Evolutionary conservation across 2,888 invertebrate genomes (phyloP).

Genomic region (Cistogaster globosa): DNA sequence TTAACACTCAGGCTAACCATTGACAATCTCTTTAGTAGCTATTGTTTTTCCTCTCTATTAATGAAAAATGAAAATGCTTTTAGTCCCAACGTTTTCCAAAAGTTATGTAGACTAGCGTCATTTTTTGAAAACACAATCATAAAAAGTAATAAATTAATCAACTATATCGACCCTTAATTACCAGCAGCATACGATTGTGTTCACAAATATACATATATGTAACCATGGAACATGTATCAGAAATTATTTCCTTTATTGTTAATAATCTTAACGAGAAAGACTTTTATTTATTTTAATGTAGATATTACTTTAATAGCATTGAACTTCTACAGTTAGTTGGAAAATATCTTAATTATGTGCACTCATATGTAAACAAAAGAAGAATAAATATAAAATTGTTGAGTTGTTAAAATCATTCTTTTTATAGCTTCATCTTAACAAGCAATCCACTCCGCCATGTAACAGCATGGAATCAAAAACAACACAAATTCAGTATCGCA

Average conservation of each 20-base stretch:
- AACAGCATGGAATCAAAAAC: constrained; percentile 24
- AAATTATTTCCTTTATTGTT: constrained; percentile 42
- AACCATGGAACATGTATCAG: constrained; percentile 9
- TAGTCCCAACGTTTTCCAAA: too few species aligned
- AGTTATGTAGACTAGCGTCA: too few species aligned
- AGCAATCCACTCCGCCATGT: not conserved
- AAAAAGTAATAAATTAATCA: too few species aligned
- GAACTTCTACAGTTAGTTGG: constrained; percentile 35
- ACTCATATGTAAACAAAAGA: not conserved
- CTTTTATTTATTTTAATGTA: constrained; percentile 34
- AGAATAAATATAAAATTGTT: constrained; percentile 55
- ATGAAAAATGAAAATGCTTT: too few species aligned
- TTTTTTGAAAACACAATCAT: too few species aligned
- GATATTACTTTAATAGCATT: constrained; percentile 25
- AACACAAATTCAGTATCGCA: constrained; percentile 36
- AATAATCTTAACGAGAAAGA: not conserved
- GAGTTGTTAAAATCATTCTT: constrained; percentile 64
- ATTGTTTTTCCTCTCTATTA: too few species aligned
- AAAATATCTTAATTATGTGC: constrained; percentile 4
- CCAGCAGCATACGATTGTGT: too few species aligned
- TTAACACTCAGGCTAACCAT: too few species aligned
- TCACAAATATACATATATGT: too few species aligned
- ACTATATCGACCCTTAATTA: too few species aligned
- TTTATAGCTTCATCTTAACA: constrained; percentile 61
- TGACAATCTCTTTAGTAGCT: too few species aligned